Evolutionary conservation across 2,113 vertebrate genomes (phyloP).

Genomic region (Phocoena phocoena): DNA sequence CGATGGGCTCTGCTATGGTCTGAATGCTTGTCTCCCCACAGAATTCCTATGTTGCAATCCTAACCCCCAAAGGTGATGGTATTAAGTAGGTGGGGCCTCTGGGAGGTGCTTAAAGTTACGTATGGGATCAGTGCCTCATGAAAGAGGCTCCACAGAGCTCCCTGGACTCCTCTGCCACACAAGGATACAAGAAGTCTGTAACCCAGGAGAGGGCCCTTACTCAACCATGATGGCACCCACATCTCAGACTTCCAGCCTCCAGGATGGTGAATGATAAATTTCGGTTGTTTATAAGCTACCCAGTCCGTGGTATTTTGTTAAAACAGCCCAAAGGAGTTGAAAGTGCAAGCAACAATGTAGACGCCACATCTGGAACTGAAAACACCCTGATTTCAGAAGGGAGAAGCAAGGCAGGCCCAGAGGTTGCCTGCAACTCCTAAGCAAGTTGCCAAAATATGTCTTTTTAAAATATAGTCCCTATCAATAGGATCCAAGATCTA

Average conservation of each 20-base stretch:
- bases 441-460: background rate
- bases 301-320: background rate
- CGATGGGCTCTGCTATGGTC: background rate
- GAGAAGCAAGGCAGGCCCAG: background rate
- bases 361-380: background rate
- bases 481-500: background rate
- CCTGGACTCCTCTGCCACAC: background rate
- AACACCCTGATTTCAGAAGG: background rate
- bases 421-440: background rate
- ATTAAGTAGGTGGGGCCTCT: background rate
- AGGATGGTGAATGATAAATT: background rate
- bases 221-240: background rate
- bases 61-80: background rate
- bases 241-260: background rate
- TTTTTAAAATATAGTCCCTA: background rate
- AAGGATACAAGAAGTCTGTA: background rate
- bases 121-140: background rate
- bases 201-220: background rate
- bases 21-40: background rate
- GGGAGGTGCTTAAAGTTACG: background rate
- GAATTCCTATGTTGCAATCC: background rate
- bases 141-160: background rate
- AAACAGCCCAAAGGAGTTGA: background rate
- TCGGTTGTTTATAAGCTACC: background rate
- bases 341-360: background rate